These are phyloP conservation scores for Bombyx huttoni DNA, from an alignment of 2,888 invertebrate species.

Conservation along the genomic window DNA sequence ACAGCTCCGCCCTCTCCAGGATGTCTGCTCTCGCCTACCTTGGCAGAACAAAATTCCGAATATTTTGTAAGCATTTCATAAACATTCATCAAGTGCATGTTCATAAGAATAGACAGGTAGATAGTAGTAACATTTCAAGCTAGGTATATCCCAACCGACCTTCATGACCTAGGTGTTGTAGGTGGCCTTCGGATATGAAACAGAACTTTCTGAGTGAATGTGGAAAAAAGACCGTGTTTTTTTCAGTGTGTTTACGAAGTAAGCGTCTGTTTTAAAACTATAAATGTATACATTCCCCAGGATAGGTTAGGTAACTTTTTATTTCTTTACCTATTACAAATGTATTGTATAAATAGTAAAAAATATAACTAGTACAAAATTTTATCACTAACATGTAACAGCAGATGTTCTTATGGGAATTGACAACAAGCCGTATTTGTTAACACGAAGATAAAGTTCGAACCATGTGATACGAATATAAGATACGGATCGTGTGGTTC, in stretches of 20 bases:
- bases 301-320: too few relatives aligned
- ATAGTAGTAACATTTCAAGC: too few relatives aligned
- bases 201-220: too few relatives aligned
- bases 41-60: slow-evolving; percentile 58
- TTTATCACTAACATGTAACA: neutral
- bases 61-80: slow-evolving; percentile 45
- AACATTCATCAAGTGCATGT: neutral
- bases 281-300: too few relatives aligned
- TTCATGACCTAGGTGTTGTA: too few relatives aligned
- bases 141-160: too few relatives aligned
- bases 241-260: too few relatives aligned
- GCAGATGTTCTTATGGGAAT: neutral
- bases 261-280: too few relatives aligned
- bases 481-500: slow-evolving; percentile 19
- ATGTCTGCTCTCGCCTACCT: slow-evolving; percentile 52
- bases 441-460: slow-evolving; percentile 3
- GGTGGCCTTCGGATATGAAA: too few relatives aligned
- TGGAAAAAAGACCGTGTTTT: too few relatives aligned
- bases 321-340: too few relatives aligned
- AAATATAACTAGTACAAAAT: neutral
- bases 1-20: slow-evolving; percentile 64
- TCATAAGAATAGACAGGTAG: neutral
- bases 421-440: neutral
- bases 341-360: too few relatives aligned
- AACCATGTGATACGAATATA: slow-evolving; percentile 6